phyloP scores from a whole-genome alignment of 2,113 vertebrate species.

The Urocitellus parryii region DNA sequence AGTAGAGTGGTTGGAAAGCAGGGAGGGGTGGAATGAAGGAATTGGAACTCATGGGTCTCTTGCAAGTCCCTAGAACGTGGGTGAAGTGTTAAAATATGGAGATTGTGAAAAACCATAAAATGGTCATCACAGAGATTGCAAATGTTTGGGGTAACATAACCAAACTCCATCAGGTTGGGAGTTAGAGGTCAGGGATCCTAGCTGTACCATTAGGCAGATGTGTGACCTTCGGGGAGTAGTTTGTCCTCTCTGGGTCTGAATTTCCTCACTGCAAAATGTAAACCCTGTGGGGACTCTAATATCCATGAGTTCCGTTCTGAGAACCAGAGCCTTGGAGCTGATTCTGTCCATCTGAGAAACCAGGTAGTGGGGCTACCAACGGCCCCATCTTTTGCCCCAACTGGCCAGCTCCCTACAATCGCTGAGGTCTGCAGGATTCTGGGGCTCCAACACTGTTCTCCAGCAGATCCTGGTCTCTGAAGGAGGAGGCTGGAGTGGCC shows the following conservation, averaged over 20 bases:
- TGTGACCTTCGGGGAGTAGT: not conserved
- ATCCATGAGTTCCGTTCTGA: not conserved
- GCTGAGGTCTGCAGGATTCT: too few species aligned
- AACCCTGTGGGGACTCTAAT: accelerated
- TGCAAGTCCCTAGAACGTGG: not conserved
- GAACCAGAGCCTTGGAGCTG: not conserved
- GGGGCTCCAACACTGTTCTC: not conserved
- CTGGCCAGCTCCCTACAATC: not conserved
- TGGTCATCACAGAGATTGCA: not conserved
- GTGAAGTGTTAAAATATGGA: not conserved
- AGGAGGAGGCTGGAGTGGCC: not conserved
- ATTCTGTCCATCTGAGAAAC: not conserved
- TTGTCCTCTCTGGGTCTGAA: not conserved
- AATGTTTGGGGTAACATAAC: not conserved
- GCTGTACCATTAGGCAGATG: not conserved
- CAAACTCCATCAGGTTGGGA: not conserved
- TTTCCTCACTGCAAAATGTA: not conserved
- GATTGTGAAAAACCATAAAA: not conserved
- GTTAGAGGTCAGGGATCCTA: not conserved
- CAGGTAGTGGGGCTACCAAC: not conserved
- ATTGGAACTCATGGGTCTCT: not conserved
- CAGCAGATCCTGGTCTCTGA: not conserved
- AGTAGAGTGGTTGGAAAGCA: not conserved
- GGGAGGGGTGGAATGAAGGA: not conserved
- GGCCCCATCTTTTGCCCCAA: not conserved